These are phyloP conservation scores for Anticlea derivata DNA, from an alignment of 2,888 invertebrate genomes.

Conservation along the genomic window DNA sequence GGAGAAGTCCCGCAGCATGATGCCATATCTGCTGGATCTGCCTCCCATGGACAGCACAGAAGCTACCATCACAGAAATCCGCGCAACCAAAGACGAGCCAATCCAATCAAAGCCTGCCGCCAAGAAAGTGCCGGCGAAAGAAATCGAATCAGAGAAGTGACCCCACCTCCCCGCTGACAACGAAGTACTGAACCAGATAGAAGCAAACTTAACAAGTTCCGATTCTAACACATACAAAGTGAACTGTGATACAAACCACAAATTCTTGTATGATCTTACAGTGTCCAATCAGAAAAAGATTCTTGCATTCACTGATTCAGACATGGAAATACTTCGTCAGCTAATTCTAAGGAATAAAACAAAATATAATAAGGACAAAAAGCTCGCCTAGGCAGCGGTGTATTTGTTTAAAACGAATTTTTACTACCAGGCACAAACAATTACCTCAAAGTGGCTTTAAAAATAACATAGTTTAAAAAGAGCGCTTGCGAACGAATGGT, in stretches of 20 bases:
- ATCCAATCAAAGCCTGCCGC: conserved; percentile 35
- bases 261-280: conserved; percentile 56
- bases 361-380: conserved; percentile 34
- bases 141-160: conserved; percentile 68
- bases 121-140: conserved; percentile 47
- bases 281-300: conserved; percentile 45
- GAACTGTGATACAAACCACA: conserved; percentile 60
- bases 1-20: conserved; percentile 75
- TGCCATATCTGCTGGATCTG: conserved; percentile 72
- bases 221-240: conserved; percentile 43
- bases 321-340: conserved; percentile 53
- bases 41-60: conserved; percentile 58
- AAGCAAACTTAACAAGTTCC: conserved; percentile 40
- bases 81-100: conserved; percentile 33
- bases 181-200: conserved; percentile 39
- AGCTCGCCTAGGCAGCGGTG: conserved; percentile 6
- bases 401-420: neutral
- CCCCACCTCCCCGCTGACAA: conserved; percentile 41
- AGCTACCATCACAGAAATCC: conserved; percentile 40
- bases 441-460: conserved; percentile 7
- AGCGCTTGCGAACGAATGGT: neutral
- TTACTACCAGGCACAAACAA: conserved; percentile 9
- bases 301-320: conserved; percentile 52
- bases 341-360: conserved; percentile 40
- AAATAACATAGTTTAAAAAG: neutral